Evolutionary conservation across 2,113 vertebrate genomes (phyloP).

Genomic region (Emydocephalus ijimae): DNA sequence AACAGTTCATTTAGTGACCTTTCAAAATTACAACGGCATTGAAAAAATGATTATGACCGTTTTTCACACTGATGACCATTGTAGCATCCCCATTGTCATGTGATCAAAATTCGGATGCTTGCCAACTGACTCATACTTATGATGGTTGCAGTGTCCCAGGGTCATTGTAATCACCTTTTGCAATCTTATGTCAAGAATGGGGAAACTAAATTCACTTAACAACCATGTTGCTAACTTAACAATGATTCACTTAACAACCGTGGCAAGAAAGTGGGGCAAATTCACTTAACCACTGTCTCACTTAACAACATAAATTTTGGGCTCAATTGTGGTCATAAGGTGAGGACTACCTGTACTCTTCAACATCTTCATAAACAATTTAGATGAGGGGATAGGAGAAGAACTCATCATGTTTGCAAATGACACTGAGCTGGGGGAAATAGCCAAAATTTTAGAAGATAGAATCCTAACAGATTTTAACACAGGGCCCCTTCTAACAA

Average conservation of each 20-base stretch:
- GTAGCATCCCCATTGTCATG: neutral
- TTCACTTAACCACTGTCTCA: no score
- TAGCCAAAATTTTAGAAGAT: neutral
- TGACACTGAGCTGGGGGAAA: neutral
- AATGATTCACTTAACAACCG: no score
- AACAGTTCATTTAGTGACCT: neutral
- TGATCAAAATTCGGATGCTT: neutral
- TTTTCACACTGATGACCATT: neutral
- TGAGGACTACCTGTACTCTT: neutral
- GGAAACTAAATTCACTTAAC: no score
- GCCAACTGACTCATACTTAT: neutral
- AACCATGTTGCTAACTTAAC: no score
- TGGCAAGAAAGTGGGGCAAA: no score
- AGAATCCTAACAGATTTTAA: neutral
- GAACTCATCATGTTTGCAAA: neutral
- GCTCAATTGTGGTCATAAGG: no score
- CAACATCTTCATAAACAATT: neutral
- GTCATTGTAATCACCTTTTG: no score
- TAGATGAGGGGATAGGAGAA: neutral
- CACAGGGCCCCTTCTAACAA: neutral
- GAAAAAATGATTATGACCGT: neutral
- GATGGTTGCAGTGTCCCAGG: neutral
- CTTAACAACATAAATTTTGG: no score
- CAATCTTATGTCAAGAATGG: no score
- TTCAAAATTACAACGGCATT: neutral